Conservation (phyloP, 2,797 vertebrate species). For the Thripadectes ignobilis region DNA sequence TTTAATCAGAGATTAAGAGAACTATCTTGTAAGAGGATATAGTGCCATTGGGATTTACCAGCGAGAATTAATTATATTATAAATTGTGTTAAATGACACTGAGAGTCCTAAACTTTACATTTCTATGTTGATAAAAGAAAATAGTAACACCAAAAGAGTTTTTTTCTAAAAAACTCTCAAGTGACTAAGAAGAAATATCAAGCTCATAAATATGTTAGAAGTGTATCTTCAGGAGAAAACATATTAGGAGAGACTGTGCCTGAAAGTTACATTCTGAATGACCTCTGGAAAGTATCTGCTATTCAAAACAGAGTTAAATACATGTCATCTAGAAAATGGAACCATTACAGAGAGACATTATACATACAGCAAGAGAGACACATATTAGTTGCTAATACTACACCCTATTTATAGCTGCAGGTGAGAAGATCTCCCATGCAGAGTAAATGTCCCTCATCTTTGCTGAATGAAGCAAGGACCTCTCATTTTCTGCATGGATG, state of each 20-base stretch:
- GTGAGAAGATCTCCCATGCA: background rate
- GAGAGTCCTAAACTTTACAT: background rate
- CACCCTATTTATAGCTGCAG: background rate
- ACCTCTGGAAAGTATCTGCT: background rate
- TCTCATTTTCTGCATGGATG: background rate
- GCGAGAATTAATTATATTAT: background rate
- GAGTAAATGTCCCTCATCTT: background rate
- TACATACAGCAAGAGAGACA: background rate
- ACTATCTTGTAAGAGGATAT: background rate
- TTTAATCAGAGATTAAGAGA: conserved; percentile 29
- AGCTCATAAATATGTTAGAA: background rate
- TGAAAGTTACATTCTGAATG: background rate
- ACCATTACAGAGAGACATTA: background rate
- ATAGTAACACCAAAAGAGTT: background rate
- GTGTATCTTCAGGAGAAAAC: background rate
- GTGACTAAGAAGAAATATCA: background rate
- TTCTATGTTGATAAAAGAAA: background rate
- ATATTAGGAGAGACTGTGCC: background rate
- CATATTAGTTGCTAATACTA: background rate
- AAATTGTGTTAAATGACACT: background rate
- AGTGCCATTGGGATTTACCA: background rate
- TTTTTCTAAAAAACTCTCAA: background rate
- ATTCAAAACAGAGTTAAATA: background rate
- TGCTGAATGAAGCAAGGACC: background rate
- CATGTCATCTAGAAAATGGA: conserved; percentile 1